phyloP scores from a whole-genome alignment of 1,140 invertebrate genomes.

The Drosophila ohnishii region DNA sequence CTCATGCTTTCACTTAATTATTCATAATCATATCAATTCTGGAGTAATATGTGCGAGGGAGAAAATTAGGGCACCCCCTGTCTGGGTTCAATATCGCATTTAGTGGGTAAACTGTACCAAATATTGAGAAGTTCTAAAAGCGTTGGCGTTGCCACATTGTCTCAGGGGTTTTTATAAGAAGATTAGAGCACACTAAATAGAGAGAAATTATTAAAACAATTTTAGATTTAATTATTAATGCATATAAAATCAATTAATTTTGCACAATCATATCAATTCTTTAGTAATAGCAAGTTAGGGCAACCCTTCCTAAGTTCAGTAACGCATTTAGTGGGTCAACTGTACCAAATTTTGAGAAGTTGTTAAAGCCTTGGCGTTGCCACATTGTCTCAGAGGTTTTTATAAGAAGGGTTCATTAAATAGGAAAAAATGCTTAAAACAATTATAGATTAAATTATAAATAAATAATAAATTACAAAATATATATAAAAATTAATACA shows the following conservation, averaged over 20 bases:
- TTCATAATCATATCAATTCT: slow-evolving; percentile 14
- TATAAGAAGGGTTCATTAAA: too few relatives aligned
- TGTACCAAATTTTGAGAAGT: slow-evolving; percentile 1
- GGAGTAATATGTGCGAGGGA: background rate
- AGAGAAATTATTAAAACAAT: background rate
- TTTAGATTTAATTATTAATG: too few relatives aligned
- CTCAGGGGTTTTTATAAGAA: too few relatives aligned
- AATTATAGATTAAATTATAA: background rate
- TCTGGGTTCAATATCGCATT: background rate
- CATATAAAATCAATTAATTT: background rate
- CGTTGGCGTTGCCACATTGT: background rate
- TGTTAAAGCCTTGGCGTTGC: background rate
- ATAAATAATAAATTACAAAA: background rate
- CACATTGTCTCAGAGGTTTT: too few relatives aligned
- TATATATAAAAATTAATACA: background rate
- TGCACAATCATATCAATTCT: slow-evolving; percentile 12
- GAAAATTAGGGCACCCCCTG: background rate
- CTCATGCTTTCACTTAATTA: slow-evolving; percentile 8
- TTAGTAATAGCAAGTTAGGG: background rate
- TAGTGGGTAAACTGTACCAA: background rate
- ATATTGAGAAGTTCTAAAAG: background rate
- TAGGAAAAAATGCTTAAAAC: background rate
- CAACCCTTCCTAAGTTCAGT: background rate
- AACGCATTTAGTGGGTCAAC: background rate
- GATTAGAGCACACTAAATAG: background rate